A percentile compares a stretch with the other conserved stretches of the same genome.
Conservation (phyloP, 53 echinoderm and acorn worm genomes). For the Actinopyga echinites region DNA sequence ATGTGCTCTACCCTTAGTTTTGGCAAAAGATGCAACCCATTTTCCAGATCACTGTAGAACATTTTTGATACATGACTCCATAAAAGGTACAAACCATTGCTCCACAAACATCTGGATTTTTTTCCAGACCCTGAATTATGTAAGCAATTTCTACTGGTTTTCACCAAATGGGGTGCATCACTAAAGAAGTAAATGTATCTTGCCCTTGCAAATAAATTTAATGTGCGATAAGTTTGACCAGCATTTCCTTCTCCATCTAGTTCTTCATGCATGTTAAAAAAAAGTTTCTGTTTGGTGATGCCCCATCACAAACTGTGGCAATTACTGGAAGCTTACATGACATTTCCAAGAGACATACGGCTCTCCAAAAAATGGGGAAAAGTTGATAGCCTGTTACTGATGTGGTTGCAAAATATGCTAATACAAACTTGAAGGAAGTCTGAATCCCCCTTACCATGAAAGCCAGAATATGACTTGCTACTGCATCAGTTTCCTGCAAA, state of each 20-base stretch:
- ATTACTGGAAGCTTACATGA: background rate
- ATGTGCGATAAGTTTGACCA: too few species aligned
- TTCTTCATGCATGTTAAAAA: slow-evolving; percentile 3
- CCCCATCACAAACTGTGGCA: background rate
- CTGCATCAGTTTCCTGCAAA: background rate
- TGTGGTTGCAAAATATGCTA: slow-evolving; percentile 25
- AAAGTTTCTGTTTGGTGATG: slow-evolving; percentile 7
- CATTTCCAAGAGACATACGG: background rate
- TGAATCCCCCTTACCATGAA: slow-evolving; percentile 29
- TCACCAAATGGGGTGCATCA: too few species aligned
- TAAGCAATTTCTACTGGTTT: background rate
- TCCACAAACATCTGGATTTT: slow-evolving; percentile 4
- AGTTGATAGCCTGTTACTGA: slow-evolving; percentile 7
- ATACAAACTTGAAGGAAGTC: too few species aligned
- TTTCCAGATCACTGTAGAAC: background rate
- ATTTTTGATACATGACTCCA: background rate
- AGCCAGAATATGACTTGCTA: slow-evolving; percentile 22
- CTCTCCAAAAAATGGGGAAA: slow-evolving; percentile 1
- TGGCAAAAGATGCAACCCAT: background rate
- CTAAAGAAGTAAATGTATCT: too few species aligned
- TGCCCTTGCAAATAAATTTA: too few species aligned
- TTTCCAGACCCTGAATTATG: background rate
- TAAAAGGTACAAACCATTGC: background rate
- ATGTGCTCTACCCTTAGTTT: background rate
- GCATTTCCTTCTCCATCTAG: background rate